Evolutionary conservation across 2,888 invertebrate species (phyloP).

Genomic region (Hypsopygia costalis): DNA sequence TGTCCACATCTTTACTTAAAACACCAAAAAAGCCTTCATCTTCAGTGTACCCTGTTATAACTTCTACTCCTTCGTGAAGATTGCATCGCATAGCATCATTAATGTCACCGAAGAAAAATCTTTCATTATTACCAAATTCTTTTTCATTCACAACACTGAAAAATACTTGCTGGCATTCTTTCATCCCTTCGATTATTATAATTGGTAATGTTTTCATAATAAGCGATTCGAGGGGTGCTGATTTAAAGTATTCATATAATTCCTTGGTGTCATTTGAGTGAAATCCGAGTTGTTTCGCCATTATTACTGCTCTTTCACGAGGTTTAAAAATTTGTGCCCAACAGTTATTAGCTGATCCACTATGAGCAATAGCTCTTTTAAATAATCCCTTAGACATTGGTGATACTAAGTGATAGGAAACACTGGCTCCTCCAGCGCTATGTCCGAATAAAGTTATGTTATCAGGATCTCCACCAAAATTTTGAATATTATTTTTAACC

Average conservation of each 20-base stretch:
- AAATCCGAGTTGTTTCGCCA: constrained; percentile 37
- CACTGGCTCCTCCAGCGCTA: constrained; percentile 42
- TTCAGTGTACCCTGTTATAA: constrained; percentile 84
- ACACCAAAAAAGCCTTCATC: constrained; percentile 78
- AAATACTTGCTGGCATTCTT: constrained; percentile 7
- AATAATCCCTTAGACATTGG: constrained; percentile 53
- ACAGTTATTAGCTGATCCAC: constrained; percentile 81
- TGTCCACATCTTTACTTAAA: constrained; percentile 12
- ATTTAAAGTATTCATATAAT: constrained; percentile 32
- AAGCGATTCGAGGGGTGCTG: constrained; percentile 25
- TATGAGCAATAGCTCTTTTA: constrained; percentile 81
- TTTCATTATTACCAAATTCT: constrained; percentile 25
- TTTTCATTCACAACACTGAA: constrained; percentile 31
- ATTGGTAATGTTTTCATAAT: constrained; percentile 19
- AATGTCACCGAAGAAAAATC: constrained; percentile 30
- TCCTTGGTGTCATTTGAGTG: constrained; percentile 30
- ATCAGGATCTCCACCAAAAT: constrained; percentile 44
- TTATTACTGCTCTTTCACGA: constrained; percentile 51
- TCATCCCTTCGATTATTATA: constrained; percentile 20
- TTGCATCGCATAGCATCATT: constrained; percentile 57
- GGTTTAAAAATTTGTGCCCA: constrained; percentile 75
- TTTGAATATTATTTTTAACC: constrained; percentile 39
- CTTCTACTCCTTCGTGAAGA: constrained; percentile 69
- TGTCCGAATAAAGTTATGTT: constrained; percentile 49
- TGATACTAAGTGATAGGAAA: constrained; percentile 40